Evolutionary conservation across 2,888 invertebrate species (phyloP), one percentile per base, ranked within the genome.

Genomic region (Brachyptera putata): DNA sequence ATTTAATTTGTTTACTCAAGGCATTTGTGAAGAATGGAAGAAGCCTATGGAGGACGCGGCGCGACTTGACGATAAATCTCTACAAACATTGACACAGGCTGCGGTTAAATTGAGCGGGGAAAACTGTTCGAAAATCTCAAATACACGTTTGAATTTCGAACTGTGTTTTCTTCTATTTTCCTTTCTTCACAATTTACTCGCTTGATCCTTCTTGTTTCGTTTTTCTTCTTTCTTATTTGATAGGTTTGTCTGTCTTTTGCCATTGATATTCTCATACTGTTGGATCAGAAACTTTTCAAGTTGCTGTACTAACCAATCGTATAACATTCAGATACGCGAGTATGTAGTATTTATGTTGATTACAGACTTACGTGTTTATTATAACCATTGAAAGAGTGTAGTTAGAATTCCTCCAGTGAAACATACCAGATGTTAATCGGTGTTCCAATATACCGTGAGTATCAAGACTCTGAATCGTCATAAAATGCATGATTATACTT

Each of bases 11-110:
- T 53, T 53, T 53, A 36, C 53, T 53, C 34, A 53, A 53, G 24
- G 24, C 53, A 53, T 53, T 53, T 53, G 34, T 16, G 34, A 53
- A 53, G 53, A 53, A 53, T 16, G 26, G n/a, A n/a, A 30, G 30
- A 30, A 30, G 5, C 30, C 11, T 30, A 5, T 30, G 30, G 5
- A 7, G 7, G 30, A 5, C 5, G 30, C 30, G 30, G 5, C 7
- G 30, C 30, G 30, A 30, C 30, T 30, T 5, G 30, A 30, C 43
- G 24, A 37, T 53, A 57, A 62, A 59, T 61, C 62, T 62, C 49
- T 62, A 48, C 62, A 61, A 61, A 61, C 61, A 61, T 61, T 61
- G n/a, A n/a, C n/a, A n/a, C n/a, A n/a, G n/a, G n/a, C n/a, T n/a
- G n/a, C n/a, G n/a, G n/a, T n/a, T n/a, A n/a, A n/a, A 21, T 16